These are phyloP conservation scores for Brassicogethes aeneus DNA, from an alignment of 2,888 invertebrate genomes.

Conservation along the genomic window DNA sequence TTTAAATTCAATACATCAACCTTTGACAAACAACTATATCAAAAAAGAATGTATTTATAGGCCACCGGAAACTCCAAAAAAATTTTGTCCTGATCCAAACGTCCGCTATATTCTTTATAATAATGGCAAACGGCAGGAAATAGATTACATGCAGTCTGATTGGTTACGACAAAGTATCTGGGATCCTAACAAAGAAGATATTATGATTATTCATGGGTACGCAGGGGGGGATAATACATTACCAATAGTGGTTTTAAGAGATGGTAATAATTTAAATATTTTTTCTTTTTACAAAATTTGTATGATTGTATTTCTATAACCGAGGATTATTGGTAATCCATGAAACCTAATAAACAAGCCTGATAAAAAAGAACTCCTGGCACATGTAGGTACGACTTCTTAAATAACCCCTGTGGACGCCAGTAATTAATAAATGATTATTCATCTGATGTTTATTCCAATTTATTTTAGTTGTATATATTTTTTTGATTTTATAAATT, in stretches of 20 bases:
- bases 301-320: no score
- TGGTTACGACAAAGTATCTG: constrained; percentile 65
- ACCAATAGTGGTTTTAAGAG: constrained; percentile 63
- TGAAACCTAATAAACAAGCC: no score
- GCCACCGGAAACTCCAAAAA: constrained; percentile 48
- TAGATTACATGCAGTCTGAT: constrained; percentile 54
- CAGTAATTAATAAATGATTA: no score
- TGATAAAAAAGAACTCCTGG: no score
- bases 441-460: no score
- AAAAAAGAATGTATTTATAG: constrained; percentile 42
- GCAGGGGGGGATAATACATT: constrained; percentile 67
- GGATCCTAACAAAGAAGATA: constrained; percentile 60
- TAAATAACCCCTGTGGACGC: no score
- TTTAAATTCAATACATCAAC: no score
- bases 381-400: no score
- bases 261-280: constrained; percentile 42
- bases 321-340: no score
- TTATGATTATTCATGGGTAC: constrained; percentile 67
- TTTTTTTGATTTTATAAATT: no score
- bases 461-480: no score
- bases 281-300: background rate
- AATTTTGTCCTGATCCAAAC: constrained; percentile 64
- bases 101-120: constrained; percentile 58
- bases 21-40: no score
- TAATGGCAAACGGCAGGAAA: constrained; percentile 41